A percentile compares a stretch with the other conserved stretches of the same genome.
phyloP scores from a whole-genome alignment of 2,797 vertebrate species.

The Pseudochromis fuscus region DNA sequence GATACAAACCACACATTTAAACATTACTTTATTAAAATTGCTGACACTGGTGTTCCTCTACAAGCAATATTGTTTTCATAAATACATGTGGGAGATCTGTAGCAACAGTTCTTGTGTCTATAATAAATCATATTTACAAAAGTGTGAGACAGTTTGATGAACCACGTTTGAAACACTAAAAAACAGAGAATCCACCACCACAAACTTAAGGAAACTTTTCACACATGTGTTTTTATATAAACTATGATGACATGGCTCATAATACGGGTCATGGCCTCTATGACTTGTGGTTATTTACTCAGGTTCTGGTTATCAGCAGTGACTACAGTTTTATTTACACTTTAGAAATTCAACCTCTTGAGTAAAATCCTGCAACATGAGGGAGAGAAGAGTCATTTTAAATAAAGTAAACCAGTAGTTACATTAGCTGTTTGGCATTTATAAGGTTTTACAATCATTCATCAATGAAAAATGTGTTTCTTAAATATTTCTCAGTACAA shows the following conservation, averaged over 20 bases:
- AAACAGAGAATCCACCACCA: conserved; percentile 26
- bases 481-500: too few species aligned
- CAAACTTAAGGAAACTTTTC: conserved; percentile 17
- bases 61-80: conserved; percentile 3
- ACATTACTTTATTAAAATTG: conserved; percentile 29
- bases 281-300: conserved; percentile 28
- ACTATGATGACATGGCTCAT: neutral
- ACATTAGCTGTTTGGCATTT: too few species aligned
- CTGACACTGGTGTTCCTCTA: neutral
- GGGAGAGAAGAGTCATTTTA: too few species aligned
- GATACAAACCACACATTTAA: conserved; percentile 14
- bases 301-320: too few species aligned
- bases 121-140: too few species aligned
- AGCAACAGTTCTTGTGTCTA: too few species aligned
- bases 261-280: too few species aligned
- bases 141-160: neutral
- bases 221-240: conserved; percentile 30
- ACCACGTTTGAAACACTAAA: neutral
- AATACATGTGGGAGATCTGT: too few species aligned
- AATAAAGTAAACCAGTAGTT: too few species aligned
- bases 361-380: neutral
- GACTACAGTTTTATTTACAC: neutral
- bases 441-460: too few species aligned
- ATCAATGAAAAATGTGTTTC: too few species aligned
- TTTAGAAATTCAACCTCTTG: neutral